These are phyloP conservation scores for Anser cygnoides DNA, from an alignment of 2,113 vertebrate genomes.

Conservation along the genomic window DNA sequence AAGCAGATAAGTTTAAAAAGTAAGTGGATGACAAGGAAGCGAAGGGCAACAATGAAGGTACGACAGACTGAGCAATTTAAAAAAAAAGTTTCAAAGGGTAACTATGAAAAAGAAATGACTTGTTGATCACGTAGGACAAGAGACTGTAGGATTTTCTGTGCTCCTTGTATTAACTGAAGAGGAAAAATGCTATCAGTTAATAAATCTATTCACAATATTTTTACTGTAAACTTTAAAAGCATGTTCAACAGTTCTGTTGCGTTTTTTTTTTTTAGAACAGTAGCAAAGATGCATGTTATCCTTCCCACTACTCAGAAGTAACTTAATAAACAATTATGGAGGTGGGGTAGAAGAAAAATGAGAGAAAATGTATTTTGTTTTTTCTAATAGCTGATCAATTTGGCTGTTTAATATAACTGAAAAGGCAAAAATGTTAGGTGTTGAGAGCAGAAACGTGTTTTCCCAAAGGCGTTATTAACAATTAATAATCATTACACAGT, in stretches of 20 bases:
- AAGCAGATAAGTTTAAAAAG: neutral
- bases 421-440: conserved; percentile 74
- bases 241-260: neutral
- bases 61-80: neutral
- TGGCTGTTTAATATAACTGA: conserved; percentile 58
- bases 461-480: conserved; percentile 88
- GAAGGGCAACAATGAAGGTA: neutral
- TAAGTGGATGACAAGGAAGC: neutral
- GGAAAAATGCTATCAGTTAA: neutral
- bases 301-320: conserved; percentile 40
- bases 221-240: neutral
- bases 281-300: conserved; percentile 41
- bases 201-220: neutral
- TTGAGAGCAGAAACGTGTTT: conserved; percentile 76
- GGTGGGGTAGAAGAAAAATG: neutral
- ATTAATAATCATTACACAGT: conserved; percentile 89
- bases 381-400: conserved; percentile 60
- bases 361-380: conserved; percentile 22
- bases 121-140: neutral
- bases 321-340: conserved; percentile 60
- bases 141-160: neutral
- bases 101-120: neutral
- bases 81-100: neutral
- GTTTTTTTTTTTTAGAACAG: conserved; percentile 23
- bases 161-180: neutral